Percentiles rank a stretch among this genome's conserved stretches.
These are phyloP conservation scores for Blastobasis adustella DNA, from an alignment of 2,888 invertebrate species.

Conservation along the genomic window DNA sequence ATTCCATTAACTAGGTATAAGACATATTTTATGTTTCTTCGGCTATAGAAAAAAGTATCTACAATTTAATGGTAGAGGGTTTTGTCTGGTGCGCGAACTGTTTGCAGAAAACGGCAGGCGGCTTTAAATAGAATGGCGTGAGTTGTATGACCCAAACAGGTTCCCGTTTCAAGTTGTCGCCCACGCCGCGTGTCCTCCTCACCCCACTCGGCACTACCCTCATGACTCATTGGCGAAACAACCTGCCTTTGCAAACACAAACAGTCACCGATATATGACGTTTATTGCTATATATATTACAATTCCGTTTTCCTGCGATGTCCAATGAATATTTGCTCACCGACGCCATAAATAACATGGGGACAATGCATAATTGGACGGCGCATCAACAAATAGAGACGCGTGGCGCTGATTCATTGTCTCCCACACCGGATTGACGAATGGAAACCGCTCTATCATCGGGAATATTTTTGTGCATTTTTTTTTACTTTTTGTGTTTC, in stretches of 20 bases:
- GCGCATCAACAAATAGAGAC: constrained; percentile 34
- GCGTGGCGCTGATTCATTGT: constrained; percentile 33
- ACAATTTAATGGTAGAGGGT: too few species aligned
- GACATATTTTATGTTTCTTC: too few species aligned
- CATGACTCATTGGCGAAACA: constrained; percentile 36
- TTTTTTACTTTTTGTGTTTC: constrained; percentile 1
- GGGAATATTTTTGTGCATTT: constrained; percentile 1
- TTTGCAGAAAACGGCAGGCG: constrained; percentile 40
- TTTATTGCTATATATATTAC: neutral
- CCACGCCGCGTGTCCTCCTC: constrained; percentile 54
- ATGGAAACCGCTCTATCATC: constrained; percentile 7
- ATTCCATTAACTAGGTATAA: too few species aligned
- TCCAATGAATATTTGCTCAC: too few species aligned
- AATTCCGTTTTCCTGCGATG: too few species aligned
- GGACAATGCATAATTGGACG: constrained; percentile 8
- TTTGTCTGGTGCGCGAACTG: constrained; percentile 24
- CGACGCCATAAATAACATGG: neutral
- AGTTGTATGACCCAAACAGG: constrained; percentile 69
- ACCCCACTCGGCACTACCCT: constrained; percentile 42
- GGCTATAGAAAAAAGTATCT: too few species aligned
- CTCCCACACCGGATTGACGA: constrained; percentile 12
- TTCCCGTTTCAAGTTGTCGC: constrained; percentile 53
- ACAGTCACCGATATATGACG: neutral
- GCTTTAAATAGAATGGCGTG: constrained; percentile 59
- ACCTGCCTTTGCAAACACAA: too few species aligned